Conservation (phyloP, 2,113 vertebrate species). For the Sialia sialis region DNA sequence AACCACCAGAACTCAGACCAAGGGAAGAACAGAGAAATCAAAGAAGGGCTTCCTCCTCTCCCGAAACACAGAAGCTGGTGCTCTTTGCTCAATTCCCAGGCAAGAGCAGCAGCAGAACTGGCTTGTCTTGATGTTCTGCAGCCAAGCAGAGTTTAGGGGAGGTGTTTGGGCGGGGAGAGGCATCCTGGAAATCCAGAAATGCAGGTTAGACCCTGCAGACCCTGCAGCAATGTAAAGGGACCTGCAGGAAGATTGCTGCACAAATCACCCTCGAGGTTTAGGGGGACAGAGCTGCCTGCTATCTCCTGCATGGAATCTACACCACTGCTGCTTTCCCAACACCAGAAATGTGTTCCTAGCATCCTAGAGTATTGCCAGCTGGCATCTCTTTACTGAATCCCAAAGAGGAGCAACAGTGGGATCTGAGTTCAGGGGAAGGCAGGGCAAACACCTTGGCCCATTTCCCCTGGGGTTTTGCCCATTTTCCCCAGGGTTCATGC, state of each 20-base stretch:
- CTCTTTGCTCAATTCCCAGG: neutral
- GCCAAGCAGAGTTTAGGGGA: neutral
- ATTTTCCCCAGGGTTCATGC: neutral
- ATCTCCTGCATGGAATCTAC: neutral
- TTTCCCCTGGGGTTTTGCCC: neutral
- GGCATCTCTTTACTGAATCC: neutral
- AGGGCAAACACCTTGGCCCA: neutral
- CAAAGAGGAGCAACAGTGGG: accelerated
- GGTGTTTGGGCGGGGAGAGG: neutral
- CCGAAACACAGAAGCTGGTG: neutral
- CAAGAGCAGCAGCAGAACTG: neutral
- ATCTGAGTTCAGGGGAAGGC: neutral
- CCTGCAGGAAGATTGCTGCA: neutral
- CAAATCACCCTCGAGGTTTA: accelerated
- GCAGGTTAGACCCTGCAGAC: conserved; percentile 8
- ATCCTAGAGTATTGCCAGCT: neutral
- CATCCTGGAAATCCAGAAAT: conserved; percentile 40
- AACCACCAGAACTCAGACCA: neutral
- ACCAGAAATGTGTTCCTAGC: accelerated
- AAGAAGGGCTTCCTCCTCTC: neutral
- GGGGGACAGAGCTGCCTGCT: neutral
- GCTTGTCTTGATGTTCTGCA: neutral
- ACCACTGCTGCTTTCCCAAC: neutral
- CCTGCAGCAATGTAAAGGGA: neutral
- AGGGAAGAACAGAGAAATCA: neutral